These are phyloP conservation scores for Caenorhabditis becei DNA, from an alignment of 2,888 invertebrate species.

Conservation along the genomic window DNA sequence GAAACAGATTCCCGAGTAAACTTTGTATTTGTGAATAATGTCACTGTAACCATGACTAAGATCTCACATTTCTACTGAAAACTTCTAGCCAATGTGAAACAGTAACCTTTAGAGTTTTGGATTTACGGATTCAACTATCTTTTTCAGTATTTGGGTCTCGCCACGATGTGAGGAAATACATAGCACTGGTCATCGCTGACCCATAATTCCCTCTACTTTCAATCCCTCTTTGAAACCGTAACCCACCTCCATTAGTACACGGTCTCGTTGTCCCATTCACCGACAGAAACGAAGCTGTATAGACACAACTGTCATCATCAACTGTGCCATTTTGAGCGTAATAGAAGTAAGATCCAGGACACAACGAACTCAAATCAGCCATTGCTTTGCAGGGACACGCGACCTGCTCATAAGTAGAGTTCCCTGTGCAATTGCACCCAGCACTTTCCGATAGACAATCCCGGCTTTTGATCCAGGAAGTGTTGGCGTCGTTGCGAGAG, in stretches of 20 bases:
- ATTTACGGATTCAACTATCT: too few relatives aligned
- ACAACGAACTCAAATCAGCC: background rate
- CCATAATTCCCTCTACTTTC: too few relatives aligned
- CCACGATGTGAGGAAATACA: too few relatives aligned
- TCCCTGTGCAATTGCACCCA: slow-evolving; percentile 4
- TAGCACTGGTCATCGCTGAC: too few relatives aligned
- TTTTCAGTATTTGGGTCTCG: too few relatives aligned
- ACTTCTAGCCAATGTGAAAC: too few relatives aligned
- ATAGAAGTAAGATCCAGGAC: background rate
- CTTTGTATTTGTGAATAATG: too few relatives aligned
- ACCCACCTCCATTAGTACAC: background rate
- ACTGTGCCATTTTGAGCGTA: background rate
- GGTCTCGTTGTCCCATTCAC: slow-evolving; percentile 2
- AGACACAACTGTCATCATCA: slow-evolving; percentile 3
- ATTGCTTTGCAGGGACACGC: slow-evolving; percentile 1
- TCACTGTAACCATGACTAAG: too few relatives aligned
- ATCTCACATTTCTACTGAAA: too few relatives aligned
- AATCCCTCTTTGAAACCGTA: too few relatives aligned
- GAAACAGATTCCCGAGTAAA: too few relatives aligned
- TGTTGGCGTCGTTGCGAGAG: background rate
- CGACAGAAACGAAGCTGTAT: background rate
- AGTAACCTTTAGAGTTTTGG: too few relatives aligned
- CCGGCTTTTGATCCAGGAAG: background rate
- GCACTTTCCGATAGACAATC: background rate
- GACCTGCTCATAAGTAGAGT: background rate